Conservation (phyloP, 2,113 vertebrate genomes). For the Agelaius tricolor region DNA sequence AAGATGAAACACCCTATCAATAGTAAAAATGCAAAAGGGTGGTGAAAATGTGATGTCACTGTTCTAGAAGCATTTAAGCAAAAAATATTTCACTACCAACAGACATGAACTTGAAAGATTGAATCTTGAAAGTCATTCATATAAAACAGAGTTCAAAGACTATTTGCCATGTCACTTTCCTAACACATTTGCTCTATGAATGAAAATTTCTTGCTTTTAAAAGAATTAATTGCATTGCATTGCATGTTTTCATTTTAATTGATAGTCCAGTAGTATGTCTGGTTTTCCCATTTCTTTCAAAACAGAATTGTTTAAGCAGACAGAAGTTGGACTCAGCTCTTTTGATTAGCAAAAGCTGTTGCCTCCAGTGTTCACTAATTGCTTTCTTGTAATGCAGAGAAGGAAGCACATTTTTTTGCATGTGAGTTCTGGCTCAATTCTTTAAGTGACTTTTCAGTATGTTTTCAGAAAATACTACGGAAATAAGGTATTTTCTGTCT, state of each 20-base stretch:
- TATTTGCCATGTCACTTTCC: background rate
- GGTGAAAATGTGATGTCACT: background rate
- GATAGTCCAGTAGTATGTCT: background rate
- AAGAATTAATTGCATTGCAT: background rate
- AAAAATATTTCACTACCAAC: background rate
- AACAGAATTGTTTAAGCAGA: constrained; percentile 19
- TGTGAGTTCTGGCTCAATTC: constrained; percentile 12
- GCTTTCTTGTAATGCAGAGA: constrained; percentile 46
- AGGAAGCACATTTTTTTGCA: constrained; percentile 20
- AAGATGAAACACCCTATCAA: background rate
- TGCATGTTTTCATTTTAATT: background rate
- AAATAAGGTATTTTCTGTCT: background rate
- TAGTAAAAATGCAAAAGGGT: background rate
- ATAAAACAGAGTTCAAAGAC: background rate
- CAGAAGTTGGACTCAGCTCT: constrained; percentile 30
- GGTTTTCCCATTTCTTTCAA: background rate
- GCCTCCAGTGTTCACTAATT: constrained; percentile 62
- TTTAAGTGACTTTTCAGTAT: background rate
- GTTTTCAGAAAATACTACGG: background rate
- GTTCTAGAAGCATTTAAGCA: background rate
- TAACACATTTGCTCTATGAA: background rate
- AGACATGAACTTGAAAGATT: background rate
- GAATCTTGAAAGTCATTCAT: background rate
- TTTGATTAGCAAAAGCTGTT: constrained; percentile 48
- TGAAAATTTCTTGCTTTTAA: background rate